Evolutionary conservation across 2,888 invertebrate genomes (phyloP), one percentile per base, ranked within the genome.

Genomic region (Caenorhabditis imperialis): DNA sequence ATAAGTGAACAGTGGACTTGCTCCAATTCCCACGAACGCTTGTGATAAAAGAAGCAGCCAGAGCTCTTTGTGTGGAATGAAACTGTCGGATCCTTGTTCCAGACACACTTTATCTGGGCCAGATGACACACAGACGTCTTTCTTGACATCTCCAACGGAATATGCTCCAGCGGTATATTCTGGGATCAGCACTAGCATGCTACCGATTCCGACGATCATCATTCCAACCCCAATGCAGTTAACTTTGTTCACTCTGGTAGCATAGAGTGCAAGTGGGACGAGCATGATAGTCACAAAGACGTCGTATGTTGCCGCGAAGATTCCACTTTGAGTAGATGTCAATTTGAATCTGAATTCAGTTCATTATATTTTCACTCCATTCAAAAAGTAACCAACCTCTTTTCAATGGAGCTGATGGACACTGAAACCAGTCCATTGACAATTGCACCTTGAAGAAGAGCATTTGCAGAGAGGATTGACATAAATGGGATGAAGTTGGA

Each of bases 341-440:
- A 82, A 69, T 55, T 74, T 71, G 53, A 79, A 81, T 33, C 81
- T 81, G 42, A 45, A 62, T 33, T 18, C 7, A 48, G 0, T 1
- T 8, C 14, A 14, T 12, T 22, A n/a, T n/a, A n/a, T n/a, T 38
- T 37, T 12, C n/a, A 50, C 12, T 2, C 27, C 40, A 27, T n/a
- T 47, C 2, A 16, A 20, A 27, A 44, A n/a, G 14, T 14, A 27
- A 22, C 67, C 27, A 16, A 80, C 79, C 81, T 50, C 50, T 78
- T 80, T 38, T 82, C 81, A 42, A 82, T 80, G n/a, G 78, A 77
- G 42, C 75, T 79, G 54, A 82, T 82, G 1, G 74, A 74, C 7
- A 78, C 79, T 3, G 80, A 80, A n/a, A 80, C 77, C 30, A 82
- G 70, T 27, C 81, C 81, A 54, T 82, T 82, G 8, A 82, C 81